phyloP scores from a whole-genome alignment of 2,113 vertebrate species.

The Terrapene triunguis region DNA sequence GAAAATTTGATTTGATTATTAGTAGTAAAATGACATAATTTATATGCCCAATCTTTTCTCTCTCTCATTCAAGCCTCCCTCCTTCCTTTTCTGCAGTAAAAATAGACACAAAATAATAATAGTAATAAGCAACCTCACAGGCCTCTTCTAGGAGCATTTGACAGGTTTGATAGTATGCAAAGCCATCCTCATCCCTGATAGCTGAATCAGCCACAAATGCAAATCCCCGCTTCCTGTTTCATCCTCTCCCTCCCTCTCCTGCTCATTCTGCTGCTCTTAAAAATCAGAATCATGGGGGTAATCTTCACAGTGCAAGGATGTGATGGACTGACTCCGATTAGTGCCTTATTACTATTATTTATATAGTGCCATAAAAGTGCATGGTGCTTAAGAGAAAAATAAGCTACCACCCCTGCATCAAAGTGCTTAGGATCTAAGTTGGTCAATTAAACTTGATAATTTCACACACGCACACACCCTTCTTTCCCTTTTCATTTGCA shows the following conservation, averaged over 20 bases:
- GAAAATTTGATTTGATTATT: neutral
- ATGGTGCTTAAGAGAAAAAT: conserved; percentile 23
- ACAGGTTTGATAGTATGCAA: conserved; percentile 27
- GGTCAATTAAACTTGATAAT: neutral
- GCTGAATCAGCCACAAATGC: conserved; percentile 51
- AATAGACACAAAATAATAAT: neutral
- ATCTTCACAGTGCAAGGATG: conserved; percentile 52
- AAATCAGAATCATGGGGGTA: conserved; percentile 32
- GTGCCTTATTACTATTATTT: conserved; percentile 64
- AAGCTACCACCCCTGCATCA: conserved; percentile 47
- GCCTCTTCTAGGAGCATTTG: neutral
- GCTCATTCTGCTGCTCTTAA: neutral
- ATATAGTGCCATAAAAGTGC: conserved; percentile 49
- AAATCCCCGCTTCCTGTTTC: conserved; percentile 22
- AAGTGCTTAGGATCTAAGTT: neutral
- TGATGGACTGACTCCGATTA: conserved; percentile 46
- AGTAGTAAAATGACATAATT: neutral
- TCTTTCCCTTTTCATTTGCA: neutral
- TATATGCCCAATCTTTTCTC: neutral
- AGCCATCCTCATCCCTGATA: neutral
- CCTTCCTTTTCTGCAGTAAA: conserved; percentile 46
- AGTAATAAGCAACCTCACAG: conserved; percentile 18
- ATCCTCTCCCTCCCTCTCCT: neutral
- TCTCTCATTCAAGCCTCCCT: neutral
- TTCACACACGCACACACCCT: neutral